Evolutionary conservation across 2,113 vertebrate species (phyloP), one percentile per base, ranked within the genome.

Genomic region (Phycodurus eques): DNA sequence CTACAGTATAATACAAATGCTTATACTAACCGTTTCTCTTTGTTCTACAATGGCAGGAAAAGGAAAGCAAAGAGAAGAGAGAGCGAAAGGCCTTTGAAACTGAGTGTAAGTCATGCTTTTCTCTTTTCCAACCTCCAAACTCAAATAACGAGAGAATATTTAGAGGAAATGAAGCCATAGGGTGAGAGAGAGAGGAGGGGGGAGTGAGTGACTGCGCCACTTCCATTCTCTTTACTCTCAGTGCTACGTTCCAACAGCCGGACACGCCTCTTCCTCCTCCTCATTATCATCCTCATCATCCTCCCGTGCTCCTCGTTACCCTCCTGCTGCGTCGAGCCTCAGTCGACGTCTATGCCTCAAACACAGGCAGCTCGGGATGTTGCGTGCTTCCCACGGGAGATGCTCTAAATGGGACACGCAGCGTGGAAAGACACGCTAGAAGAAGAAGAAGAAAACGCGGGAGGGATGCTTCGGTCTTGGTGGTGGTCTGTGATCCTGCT

Each of bases 391-490:
- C 83, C 80, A 70, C 79, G 91, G 86, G 91, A 89, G 88, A 90
- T 75, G 83, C 70, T 79, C 69, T 89, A 89, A 81, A 84, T 85
- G 85, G 84, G 88, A 81, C 87, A 79, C 66, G 76, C 88, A 87
- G 88, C 87, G 92, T 91, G 92, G 92, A 84, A 93, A 90, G 86
- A 75, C 70, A 76, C 83, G 80, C 73, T 66, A 79, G 77, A 83
- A 92, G 77, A 83, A 90, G 83, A 87, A 92, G 90, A 88, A 93
- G 62, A 39, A 11, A 42, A 47, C 17, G 64, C 43, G 14, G 64
- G 64, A 47, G 64, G 64, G 64, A 66, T 66, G 64, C 4, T 47
- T 27, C 12, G n/a, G 13, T 47, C 64, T 66, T 31, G 22, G 64
- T 47, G 86, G 80, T 84, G 57, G 70, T 91, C 82, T 74, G 85